Base-by-base conservation (phyloP, 2,797 vertebrate genomes). In the Huso huso region DNA sequence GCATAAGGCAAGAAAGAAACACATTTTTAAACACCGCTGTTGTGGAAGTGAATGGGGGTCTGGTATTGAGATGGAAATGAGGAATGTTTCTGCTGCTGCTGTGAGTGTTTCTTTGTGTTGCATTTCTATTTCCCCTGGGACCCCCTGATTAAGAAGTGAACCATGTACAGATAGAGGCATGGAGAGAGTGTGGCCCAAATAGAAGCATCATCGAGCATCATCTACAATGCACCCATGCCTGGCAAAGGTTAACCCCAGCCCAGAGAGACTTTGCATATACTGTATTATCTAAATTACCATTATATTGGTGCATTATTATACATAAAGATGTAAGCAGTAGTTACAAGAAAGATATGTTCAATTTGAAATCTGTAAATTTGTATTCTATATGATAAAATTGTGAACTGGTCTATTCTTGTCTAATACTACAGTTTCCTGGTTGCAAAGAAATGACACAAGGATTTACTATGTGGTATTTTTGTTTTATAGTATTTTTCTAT, bases 121-220 rank as follows among this genome's bases (percentile, higher is more conserved):
- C 15, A 18, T 51, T 48, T 23, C 11, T 5, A 67, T 51, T 67
- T 60, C 66, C 37, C 66, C 57, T 49, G 57, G 66, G 66, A 13
- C 50, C 57, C 12, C 66, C 23, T 11, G 23, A 57, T 55, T 66
- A 58, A 58, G 51, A 49, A 66, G 52, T 66, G 53, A 55, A 58
- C 64, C 53, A 4, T 49, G 64, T 37, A 48, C 50, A 58, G 48
- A 51, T 51, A 50, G 11, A 6, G 11, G 6, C 12, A 51, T 15
- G 5, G 37, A 37, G 37, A 37, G 37, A 37, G 37, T 37, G 9
- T 8, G 64, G 12, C 12, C 12, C 10, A 58, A n/a, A n/a, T 10
- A 13, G 6, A 58, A 13, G 55, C 55, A 11, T 11, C 12, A 58
- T 13, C 10, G 12, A 12, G 55, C 5, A 6, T 58, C 12, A 58